Evolutionary conservation across 2,113 vertebrate species (phyloP).

Genomic region (Chaetops frenatus): DNA sequence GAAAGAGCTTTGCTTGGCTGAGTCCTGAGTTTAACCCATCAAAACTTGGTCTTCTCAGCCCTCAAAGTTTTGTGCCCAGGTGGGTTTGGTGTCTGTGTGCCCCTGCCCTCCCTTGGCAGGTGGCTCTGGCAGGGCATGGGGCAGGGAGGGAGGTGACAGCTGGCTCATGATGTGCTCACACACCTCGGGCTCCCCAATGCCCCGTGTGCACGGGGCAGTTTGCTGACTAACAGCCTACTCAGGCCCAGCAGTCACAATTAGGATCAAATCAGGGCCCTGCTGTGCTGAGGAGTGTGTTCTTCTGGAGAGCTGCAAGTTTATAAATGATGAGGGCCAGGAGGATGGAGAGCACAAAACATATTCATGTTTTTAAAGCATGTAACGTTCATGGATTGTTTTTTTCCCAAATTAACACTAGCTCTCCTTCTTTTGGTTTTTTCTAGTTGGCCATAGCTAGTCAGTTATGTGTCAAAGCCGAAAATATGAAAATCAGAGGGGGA

Average conservation of each 20-base stretch:
- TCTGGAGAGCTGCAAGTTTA: not conserved
- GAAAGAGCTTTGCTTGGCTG: not conserved
- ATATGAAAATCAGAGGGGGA: not conserved
- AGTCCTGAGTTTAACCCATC: not conserved
- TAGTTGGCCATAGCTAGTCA: not conserved
- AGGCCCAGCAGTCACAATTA: not conserved
- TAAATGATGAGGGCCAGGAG: not conserved
- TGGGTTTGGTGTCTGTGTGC: not conserved
- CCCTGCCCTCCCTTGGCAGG: not conserved
- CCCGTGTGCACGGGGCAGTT: accelerated
- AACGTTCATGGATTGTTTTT: not conserved
- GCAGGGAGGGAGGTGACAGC: not conserved
- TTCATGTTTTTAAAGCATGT: not conserved
- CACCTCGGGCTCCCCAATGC: accelerated
- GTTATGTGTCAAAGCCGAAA: not conserved
- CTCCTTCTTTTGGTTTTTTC: not conserved
- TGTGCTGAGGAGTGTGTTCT: not conserved
- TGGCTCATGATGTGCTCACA: not conserved
- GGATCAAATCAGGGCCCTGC: not conserved
- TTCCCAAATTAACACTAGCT: not conserved
- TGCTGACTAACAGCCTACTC: not conserved
- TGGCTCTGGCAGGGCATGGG: not conserved
- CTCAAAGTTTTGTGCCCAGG: not conserved
- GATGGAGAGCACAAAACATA: not conserved
- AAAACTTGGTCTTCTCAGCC: not conserved